Base-by-base conservation (phyloP, 2,797 vertebrate genomes). In the Artibeus jamaicensis region DNA sequence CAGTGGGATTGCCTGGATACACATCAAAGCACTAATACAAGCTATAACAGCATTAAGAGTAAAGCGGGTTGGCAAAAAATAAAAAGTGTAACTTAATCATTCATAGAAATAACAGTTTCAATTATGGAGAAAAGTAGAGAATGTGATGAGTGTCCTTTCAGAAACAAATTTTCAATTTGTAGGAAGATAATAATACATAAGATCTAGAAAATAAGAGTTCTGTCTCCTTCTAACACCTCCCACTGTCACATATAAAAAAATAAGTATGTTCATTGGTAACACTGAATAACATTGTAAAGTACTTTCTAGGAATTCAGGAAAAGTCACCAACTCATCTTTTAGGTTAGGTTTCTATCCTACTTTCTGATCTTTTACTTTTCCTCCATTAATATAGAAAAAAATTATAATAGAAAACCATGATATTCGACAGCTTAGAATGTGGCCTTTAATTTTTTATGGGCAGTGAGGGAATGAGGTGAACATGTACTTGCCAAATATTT, bases 21-120 rank as follows among this genome's bases (percentile, higher is more conserved):
- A 79, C 15, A 74, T 39, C 62, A 96, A 95, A 96, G 73, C 53
- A 91, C 16, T 88, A 95, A 95, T 15, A 89, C 3, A 96, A 88
- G 34, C 48, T 73, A 34, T 42, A 94, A 70, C 3, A 90, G 73
- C 5, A 91, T 78, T 48, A 93, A 53, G 37, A 88, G 93, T 78
- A 92, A 96, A 78, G 21, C 34, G 91, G 18, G 42, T 18, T 77
- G 44, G 59, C 86, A 21, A 89, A 92, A 95, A 95, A 71, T 4
- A 97, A 53, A 84, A 62, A 86, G 93, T 83, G 26, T 67, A 12
- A 71, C 53, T 32, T 78, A 86, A 68, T 96, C 62, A 44, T 42
- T 92, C n/a, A 53, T 73, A 89, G 44, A 89, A 89, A 53, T 77
- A 95, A 81, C 19, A 92, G 32, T 15, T 91, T 76, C 34, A 85